Base-by-base conservation (phyloP, 2,113 vertebrate genomes). In the cat (Felis catus) region DNA sequence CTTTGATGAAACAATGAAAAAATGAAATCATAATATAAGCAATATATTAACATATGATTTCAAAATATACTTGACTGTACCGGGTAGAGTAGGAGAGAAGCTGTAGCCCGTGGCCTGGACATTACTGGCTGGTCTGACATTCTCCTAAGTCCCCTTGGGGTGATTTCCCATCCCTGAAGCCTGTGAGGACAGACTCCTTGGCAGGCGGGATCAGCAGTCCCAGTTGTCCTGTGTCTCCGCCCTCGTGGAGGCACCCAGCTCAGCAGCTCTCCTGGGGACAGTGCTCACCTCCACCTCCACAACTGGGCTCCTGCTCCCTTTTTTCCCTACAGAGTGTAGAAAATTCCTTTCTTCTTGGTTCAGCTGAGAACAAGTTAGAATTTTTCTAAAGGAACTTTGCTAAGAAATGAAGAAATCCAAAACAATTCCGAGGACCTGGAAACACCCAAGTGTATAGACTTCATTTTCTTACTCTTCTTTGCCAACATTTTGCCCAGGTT, bases 351-450 rank as follows among this genome's bases (percentile, higher is more conserved):
- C 45, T 65, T 80, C 33, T 66, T 65, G 23, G 41, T 92, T 89
- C 41, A 66, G 31, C 41, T 11, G 2, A 92, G 63, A 94, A 86
- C 29, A 83, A 55, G 29, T 89, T 83, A 91, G 48, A 85, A 91
- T 83, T 83, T 96, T 90, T 89, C 58, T 73, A 80, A 92, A 94
- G 70, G 76, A 93, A 78, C 48, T 84, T 92, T 74, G n/a, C 66
- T 70, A 27, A 86, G 80, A 93, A 86, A 74, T 16, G 61, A 73
- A 51, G 14, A 53, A 94, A 80, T 41, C 39, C 55, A 90, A 16
- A 82, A 31, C 29, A 68, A 5, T 58, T 55, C 39, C 63, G 29
- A 80, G 84, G 48, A 29, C 76, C 61, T 13, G 41, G 45, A 31
- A 85, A 45, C 15, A n/a, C 27, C 14, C 71, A 27, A 10, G 23